A percentile compares a stretch with the other conserved stretches of the same genome.
These are phyloP conservation scores for Danio tinwini DNA, from an alignment of 2,797 vertebrate genomes.

Conservation along the genomic window DNA sequence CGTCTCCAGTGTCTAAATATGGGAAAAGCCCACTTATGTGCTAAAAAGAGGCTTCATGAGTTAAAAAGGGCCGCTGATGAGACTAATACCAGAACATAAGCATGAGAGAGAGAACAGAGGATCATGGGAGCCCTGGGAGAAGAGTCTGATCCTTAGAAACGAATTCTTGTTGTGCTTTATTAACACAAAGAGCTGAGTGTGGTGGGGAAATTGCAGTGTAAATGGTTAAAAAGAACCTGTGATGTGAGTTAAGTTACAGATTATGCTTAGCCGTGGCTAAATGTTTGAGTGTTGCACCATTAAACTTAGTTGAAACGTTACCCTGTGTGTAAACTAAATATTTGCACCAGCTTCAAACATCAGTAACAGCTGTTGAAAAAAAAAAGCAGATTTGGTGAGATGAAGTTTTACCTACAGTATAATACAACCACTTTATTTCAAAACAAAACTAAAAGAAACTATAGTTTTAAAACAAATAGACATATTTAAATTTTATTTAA, in stretches of 20 bases:
- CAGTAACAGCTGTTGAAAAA: background rate
- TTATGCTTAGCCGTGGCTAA: background rate
- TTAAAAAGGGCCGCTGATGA: constrained; percentile 43
- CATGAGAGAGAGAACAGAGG: constrained; percentile 34
- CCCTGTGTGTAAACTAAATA: background rate
- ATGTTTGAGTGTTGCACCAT: constrained; percentile 5
- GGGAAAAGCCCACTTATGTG: constrained; percentile 35
- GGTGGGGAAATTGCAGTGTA: constrained; percentile 23
- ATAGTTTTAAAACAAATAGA: too few species aligned
- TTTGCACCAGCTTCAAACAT: background rate
- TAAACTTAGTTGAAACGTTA: background rate
- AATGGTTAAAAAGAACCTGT: constrained; percentile 1
- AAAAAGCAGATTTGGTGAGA: background rate
- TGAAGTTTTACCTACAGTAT: too few species aligned
- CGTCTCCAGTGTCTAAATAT: background rate
- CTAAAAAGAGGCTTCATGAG: constrained; percentile 48
- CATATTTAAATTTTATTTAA: too few species aligned
- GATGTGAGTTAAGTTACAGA: background rate
- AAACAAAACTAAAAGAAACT: too few species aligned
- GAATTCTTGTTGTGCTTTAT: constrained; percentile 40
- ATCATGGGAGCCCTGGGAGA: constrained; percentile 38
- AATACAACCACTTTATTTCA: too few species aligned
- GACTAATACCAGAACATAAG: constrained; percentile 46
- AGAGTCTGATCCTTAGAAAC: constrained; percentile 41
- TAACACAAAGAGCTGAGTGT: constrained; percentile 34